These are phyloP conservation scores for Trachymyrmex septentrionalis DNA, from an alignment of 1,140 invertebrate genomes.

Conservation along the genomic window DNA sequence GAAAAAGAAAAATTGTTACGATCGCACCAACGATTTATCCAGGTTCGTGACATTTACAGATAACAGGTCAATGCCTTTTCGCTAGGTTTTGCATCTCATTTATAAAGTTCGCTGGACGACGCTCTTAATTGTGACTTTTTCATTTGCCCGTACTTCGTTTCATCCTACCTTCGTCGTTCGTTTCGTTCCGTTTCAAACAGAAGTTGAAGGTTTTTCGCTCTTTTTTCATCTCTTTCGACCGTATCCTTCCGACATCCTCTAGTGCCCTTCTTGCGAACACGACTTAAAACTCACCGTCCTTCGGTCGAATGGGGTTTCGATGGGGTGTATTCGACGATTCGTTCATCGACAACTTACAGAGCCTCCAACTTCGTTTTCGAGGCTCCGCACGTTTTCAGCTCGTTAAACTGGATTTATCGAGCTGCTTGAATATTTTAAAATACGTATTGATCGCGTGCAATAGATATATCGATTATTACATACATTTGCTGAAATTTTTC, in stretches of 20 bases:
- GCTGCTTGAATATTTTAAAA: constrained; percentile 69
- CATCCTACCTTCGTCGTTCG: constrained; percentile 71
- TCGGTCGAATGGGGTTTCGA: constrained; percentile 75
- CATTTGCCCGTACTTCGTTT: constrained; percentile 69
- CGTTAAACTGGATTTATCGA: constrained; percentile 74
- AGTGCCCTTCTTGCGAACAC: constrained; percentile 76
- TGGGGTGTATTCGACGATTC: constrained; percentile 77
- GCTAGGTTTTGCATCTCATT: constrained; percentile 37
- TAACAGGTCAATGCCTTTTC: constrained; percentile 49
- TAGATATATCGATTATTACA: constrained; percentile 27
- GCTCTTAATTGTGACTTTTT: constrained; percentile 68
- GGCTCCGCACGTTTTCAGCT: constrained; percentile 66
- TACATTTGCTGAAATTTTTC: not conserved
- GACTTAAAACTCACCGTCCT: constrained; percentile 77
- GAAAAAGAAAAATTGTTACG: constrained; percentile 36
- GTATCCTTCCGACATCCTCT: constrained; percentile 72
- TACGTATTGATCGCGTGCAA: constrained; percentile 1
- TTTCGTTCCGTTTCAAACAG: constrained; percentile 62
- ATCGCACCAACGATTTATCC: constrained; percentile 22
- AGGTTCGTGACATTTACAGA: constrained; percentile 53
- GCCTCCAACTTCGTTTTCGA: constrained; percentile 74
- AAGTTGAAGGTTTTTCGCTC: constrained; percentile 68
- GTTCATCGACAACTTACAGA: constrained; percentile 71
- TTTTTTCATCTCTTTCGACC: constrained; percentile 69
- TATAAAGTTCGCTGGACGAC: constrained; percentile 43